These are phyloP conservation scores for Erebia ligea DNA, from an alignment of 2,888 invertebrate genomes.

Conservation along the genomic window DNA sequence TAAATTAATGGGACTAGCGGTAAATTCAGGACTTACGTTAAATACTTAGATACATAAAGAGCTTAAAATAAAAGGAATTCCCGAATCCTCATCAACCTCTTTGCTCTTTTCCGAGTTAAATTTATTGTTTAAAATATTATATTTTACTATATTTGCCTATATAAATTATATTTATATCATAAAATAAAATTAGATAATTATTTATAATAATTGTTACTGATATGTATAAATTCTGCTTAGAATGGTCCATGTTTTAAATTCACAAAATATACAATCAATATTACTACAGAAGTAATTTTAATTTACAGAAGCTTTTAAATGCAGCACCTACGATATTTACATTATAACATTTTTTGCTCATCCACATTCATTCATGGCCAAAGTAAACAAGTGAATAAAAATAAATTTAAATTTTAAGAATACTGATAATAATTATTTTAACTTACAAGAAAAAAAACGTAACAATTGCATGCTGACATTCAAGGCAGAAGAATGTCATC, in stretches of 20 bases:
- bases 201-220: not conserved
- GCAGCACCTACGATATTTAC: constrained; percentile 1
- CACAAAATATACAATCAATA: constrained; percentile 4
- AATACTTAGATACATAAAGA: not conserved
- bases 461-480: not conserved
- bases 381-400: not conserved
- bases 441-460: not conserved
- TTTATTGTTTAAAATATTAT: too few species aligned
- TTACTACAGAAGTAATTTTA: not conserved
- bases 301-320: constrained; percentile 4
- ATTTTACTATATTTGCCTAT: not conserved
- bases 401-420: not conserved
- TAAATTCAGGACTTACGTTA: not conserved
- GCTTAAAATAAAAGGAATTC: not conserved
- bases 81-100: not conserved
- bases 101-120: not conserved
- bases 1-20: not conserved
- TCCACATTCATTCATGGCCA: not conserved
- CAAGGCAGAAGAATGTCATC: not conserved
- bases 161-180: not conserved
- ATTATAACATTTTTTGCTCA: not conserved
- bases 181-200: not conserved
- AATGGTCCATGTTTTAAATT: not conserved
- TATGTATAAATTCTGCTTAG: not conserved
- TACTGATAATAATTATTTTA: not conserved